A percentile compares a stretch with the other conserved stretches of the same genome.
Evolutionary conservation across 2,113 vertebrate species (phyloP).

Genomic region (Harpagus bidentatus): DNA sequence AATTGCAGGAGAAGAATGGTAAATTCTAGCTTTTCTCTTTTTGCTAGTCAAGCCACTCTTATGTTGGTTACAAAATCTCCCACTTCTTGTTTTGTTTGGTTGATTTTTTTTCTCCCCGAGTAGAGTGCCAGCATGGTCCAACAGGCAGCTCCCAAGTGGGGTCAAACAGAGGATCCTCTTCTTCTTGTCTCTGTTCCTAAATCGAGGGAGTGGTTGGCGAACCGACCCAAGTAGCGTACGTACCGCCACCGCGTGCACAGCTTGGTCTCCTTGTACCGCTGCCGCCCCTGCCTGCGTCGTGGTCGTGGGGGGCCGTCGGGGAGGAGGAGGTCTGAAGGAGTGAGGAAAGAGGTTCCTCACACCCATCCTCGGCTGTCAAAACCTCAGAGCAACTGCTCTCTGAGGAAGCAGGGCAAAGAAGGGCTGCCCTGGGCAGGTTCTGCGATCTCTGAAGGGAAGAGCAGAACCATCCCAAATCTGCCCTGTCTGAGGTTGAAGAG

Average conservation of each 20-base stretch:
- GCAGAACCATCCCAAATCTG: neutral
- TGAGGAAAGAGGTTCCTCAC: neutral
- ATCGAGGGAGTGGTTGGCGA: neutral
- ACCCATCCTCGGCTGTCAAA: neutral
- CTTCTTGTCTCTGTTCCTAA: neutral
- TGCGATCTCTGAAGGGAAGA: neutral
- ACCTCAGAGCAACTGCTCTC: neutral
- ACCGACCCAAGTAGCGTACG: neutral
- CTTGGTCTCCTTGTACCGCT: neutral
- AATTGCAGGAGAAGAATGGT: neutral
- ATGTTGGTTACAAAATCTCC: neutral
- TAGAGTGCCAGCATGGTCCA: accelerated
- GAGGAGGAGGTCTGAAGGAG: neutral
- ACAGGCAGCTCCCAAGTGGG: neutral
- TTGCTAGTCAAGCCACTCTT: neutral
- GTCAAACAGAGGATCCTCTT: neutral
- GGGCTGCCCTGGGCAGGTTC: neutral
- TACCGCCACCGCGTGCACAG: accelerated
- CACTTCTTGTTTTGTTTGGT: neutral
- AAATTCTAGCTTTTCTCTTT: neutral
- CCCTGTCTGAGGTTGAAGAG: neutral
- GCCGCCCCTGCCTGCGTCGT: accelerated
- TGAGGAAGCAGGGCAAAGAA: neutral
- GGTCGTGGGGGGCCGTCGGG: neutral
- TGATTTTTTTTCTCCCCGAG: neutral